Percentiles rank a stretch among this genome's conserved stretches.
phyloP scores from a whole-genome alignment of 2,113 vertebrate species.

The Pterophyllum scalare region DNA sequence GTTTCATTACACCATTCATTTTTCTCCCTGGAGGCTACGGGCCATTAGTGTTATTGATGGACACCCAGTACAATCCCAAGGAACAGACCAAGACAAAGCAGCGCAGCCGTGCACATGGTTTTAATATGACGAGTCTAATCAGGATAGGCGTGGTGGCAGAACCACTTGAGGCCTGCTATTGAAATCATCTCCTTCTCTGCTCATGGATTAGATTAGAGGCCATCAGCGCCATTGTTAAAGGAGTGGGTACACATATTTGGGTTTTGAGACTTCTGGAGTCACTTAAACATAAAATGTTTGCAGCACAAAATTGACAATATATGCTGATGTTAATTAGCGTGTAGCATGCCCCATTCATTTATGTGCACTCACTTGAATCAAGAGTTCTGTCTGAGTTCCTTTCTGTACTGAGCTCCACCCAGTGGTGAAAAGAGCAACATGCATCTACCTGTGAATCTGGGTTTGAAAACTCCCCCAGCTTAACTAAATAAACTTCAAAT shows the following conservation, averaged over 20 bases:
- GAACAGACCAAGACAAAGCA: slow-evolving; percentile 37
- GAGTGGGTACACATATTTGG: not conserved
- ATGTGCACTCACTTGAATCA: not conserved
- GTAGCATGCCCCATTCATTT: not conserved
- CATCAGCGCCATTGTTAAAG: not conserved
- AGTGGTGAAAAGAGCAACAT: slow-evolving; percentile 45
- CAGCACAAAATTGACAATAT: not conserved
- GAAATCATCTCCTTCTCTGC: slow-evolving; percentile 44
- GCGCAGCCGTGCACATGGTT: slow-evolving; percentile 68
- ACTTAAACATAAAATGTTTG: slow-evolving; percentile 5
- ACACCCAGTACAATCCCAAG: slow-evolving; percentile 46
- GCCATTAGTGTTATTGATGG: slow-evolving; percentile 81
- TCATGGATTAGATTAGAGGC: slow-evolving; percentile 49
- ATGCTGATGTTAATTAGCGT: not conserved
- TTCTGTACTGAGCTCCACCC: slow-evolving; percentile 60
- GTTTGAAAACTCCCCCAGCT: not conserved
- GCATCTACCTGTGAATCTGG: not conserved
- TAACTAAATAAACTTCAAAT: not conserved
- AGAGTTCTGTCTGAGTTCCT: not conserved
- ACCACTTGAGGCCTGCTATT: slow-evolving; percentile 36
- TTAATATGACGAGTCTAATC: slow-evolving; percentile 74
- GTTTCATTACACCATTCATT: slow-evolving; percentile 68
- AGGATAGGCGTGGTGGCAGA: slow-evolving; percentile 60
- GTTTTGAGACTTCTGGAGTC: not conserved
- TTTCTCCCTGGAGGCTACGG: slow-evolving; percentile 66